phyloP scores from a whole-genome alignment of 2,888 invertebrate species.

The Ochropacha duplaris region DNA sequence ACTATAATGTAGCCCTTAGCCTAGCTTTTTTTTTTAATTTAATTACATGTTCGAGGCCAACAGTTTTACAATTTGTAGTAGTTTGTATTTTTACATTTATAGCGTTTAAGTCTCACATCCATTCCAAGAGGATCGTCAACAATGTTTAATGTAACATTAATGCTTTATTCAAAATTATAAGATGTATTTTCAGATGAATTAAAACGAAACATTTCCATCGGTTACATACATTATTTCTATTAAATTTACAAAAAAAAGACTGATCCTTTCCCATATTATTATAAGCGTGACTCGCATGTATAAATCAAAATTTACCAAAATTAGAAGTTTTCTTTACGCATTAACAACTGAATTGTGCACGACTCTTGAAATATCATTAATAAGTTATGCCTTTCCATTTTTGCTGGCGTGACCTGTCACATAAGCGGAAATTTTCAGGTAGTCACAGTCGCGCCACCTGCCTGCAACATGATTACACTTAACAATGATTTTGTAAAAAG shows the following conservation, averaged over 20 bases:
- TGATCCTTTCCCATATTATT: no score
- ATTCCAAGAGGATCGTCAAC: background rate
- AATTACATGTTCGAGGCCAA: background rate
- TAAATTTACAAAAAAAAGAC: no score
- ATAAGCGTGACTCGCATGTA: background rate
- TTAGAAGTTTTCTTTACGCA: background rate
- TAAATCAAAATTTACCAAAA: background rate
- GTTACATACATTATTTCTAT: background rate
- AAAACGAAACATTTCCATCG: background rate
- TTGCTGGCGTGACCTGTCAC: conserved; percentile 22
- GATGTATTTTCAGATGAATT: no score
- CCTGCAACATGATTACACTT: conserved; percentile 22
- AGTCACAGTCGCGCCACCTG: conserved; percentile 15
- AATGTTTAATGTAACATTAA: background rate
- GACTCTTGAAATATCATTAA: conserved; percentile 5
- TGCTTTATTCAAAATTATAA: no score
- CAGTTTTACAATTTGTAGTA: background rate
- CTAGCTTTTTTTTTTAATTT: conserved; percentile 13
- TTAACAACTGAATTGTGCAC: background rate
- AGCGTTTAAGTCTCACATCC: background rate
- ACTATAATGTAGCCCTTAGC: conserved; percentile 13
- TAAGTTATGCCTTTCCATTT: conserved; percentile 14
- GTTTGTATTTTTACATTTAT: background rate
- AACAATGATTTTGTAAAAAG: no score
- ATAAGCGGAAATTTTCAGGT: conserved; percentile 20